phyloP scores from a whole-genome alignment of 2,888 invertebrate genomes.

The Drosophila melanosoma region DNA sequence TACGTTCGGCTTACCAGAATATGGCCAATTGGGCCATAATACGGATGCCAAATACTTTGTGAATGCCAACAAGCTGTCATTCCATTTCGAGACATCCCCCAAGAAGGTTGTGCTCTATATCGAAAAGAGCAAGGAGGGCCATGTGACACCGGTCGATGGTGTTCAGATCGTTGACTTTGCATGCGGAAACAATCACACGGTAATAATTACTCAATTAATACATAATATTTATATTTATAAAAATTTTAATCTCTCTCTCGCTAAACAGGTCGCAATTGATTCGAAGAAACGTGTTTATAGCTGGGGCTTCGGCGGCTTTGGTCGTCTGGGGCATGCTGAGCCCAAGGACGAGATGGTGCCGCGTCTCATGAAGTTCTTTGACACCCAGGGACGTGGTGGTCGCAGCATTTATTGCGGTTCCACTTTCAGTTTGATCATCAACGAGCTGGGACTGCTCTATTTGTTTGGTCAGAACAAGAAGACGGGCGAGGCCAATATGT shows the following conservation, averaged over 20 bases:
- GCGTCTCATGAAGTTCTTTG: constrained; percentile 94
- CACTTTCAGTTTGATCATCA: constrained; percentile 93
- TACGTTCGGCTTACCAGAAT: constrained; percentile 96
- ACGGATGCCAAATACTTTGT: constrained; percentile 98
- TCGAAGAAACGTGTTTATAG: constrained; percentile 95
- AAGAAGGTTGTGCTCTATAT: constrained; percentile 94
- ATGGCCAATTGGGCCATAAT: constrained; percentile 96
- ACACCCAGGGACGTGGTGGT: constrained; percentile 93
- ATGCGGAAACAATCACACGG: constrained; percentile 96
- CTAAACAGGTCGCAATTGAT: constrained; percentile 91
- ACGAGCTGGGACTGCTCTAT: constrained; percentile 90
- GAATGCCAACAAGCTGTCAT: constrained; percentile 94
- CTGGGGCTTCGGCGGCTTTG: constrained; percentile 98
- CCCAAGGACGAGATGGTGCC: constrained; percentile 96
- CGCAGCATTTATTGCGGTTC: constrained; percentile 93
- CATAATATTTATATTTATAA: not conserved
- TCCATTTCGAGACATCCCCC: constrained; percentile 93
- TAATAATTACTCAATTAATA: constrained; percentile 82
- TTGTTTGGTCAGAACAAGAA: constrained; percentile 97
- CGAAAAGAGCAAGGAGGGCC: constrained; percentile 94
- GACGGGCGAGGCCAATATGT: constrained; percentile 98
- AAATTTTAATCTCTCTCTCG: not conserved
- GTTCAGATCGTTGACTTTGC: constrained; percentile 95
- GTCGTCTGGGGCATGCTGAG: constrained; percentile 96
- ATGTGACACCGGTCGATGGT: constrained; percentile 92